phyloP scores from a whole-genome alignment of 2,888 invertebrate species.

The Galeruca laticollis region DNA sequence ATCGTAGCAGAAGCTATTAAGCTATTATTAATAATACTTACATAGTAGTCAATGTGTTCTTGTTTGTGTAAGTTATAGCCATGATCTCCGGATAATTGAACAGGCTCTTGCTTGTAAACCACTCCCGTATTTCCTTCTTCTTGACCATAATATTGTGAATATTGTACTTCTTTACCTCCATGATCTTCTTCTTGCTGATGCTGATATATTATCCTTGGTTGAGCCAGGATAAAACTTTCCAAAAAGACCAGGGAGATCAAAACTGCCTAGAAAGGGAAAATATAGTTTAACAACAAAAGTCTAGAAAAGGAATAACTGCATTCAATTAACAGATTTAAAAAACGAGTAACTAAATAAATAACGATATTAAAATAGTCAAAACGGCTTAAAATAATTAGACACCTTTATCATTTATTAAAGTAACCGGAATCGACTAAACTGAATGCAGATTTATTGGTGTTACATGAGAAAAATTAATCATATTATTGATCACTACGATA shows the following conservation, averaged over 20 bases:
- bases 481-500: too few species aligned
- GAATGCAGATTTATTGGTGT: too few species aligned
- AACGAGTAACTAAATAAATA: too few species aligned
- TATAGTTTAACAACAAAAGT: neutral
- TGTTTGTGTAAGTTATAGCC: conserved; percentile 36
- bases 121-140: conserved; percentile 31
- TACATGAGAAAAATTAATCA: too few species aligned
- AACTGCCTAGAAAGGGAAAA: conserved; percentile 33
- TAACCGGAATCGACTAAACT: too few species aligned
- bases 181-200: conserved; percentile 41
- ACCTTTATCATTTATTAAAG: too few species aligned
- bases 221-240: conserved; percentile 32
- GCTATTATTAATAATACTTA: conserved; percentile 31
- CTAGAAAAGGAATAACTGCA: too few species aligned
- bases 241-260: conserved; percentile 28
- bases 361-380: too few species aligned
- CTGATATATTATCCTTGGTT: conserved; percentile 46
- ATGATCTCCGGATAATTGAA: conserved; percentile 37
- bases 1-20: too few species aligned
- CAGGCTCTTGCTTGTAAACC: conserved; percentile 42
- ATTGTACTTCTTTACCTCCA: conserved; percentile 39
- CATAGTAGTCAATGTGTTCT: conserved; percentile 47
- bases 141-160: conserved; percentile 41
- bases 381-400: too few species aligned
- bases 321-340: too few species aligned